A percentile compares a stretch with the other conserved stretches of the same genome.
Evolutionary conservation across 2,888 invertebrate genomes (phyloP).

Genomic region (Trissolcus brochymenae): DNA sequence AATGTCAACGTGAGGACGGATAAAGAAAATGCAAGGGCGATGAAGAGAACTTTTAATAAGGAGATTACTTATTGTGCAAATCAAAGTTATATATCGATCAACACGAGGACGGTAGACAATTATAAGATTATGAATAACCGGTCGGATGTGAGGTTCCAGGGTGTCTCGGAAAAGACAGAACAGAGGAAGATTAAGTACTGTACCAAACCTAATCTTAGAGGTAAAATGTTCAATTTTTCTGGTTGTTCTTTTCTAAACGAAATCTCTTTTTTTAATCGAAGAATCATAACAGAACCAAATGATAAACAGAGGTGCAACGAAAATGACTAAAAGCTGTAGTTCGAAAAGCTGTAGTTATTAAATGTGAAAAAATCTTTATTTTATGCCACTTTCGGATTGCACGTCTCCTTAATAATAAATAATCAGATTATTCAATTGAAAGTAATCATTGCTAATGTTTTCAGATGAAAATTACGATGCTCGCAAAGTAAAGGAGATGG

Average conservation of each 20-base stretch:
- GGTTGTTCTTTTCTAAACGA: not conserved
- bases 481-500: slow-evolving; percentile 32
- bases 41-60: slow-evolving; percentile 38
- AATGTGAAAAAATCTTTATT: not conserved
- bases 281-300: not conserved
- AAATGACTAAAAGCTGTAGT: too few relatives aligned
- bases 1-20: slow-evolving; percentile 44
- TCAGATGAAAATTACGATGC: slow-evolving; percentile 53
- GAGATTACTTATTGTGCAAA: slow-evolving; percentile 43
- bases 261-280: not conserved
- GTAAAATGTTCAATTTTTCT: slow-evolving; percentile 7
- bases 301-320: too few relatives aligned
- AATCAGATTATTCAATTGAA: too few relatives aligned
- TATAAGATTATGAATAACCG: slow-evolving; percentile 46
- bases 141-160: slow-evolving; percentile 28
- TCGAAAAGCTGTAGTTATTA: too few relatives aligned
- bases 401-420: not conserved
- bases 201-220: slow-evolving; percentile 30
- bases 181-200: slow-evolving; percentile 41
- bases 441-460: not conserved
- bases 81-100: slow-evolving; percentile 37
- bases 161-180: slow-evolving; percentile 29
- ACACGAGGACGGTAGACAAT: slow-evolving; percentile 36
- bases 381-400: not conserved
- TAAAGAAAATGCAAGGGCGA: slow-evolving; percentile 35